These are phyloP conservation scores for Myotis daubentonii DNA, from an alignment of 2,797 vertebrate species.

Conservation along the genomic window DNA sequence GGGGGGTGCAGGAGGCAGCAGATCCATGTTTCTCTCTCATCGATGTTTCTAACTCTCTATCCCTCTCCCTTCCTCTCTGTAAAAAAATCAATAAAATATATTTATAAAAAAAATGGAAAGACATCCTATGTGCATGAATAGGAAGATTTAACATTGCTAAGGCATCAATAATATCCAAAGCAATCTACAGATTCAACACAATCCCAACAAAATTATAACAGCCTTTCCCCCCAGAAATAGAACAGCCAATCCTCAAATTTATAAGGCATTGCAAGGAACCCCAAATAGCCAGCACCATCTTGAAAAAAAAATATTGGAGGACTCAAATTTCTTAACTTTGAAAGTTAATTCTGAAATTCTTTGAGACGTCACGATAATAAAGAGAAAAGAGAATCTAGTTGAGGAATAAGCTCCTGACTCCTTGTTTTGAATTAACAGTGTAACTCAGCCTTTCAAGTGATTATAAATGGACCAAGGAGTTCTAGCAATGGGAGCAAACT, in stretches of 20 bases:
- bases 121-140: not conserved
- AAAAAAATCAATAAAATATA: too few species aligned
- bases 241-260: not conserved
- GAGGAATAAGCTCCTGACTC: not conserved
- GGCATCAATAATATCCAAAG: not conserved
- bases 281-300: not conserved
- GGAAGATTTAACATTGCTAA: not conserved
- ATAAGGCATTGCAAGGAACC: not conserved
- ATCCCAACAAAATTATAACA: not conserved
- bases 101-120: not conserved
- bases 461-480: not conserved
- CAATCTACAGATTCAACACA: not conserved
- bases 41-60: too few species aligned
- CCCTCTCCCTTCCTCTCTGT: too few species aligned
- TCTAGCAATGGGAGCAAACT: not conserved
- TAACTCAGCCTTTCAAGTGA: slow-evolving; percentile 23
- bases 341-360: slow-evolving; percentile 41
- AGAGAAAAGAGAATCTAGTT: slow-evolving; percentile 4
- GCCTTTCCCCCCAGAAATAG: not conserved
- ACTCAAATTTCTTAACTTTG: not conserved
- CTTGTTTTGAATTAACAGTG: not conserved
- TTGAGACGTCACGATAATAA: not conserved
- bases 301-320: not conserved
- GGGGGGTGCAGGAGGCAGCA: too few species aligned
- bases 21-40: too few species aligned